phyloP scores from a whole-genome alignment of 2,888 invertebrate genomes.

The Caenorhabditis drosophilae region DNA sequence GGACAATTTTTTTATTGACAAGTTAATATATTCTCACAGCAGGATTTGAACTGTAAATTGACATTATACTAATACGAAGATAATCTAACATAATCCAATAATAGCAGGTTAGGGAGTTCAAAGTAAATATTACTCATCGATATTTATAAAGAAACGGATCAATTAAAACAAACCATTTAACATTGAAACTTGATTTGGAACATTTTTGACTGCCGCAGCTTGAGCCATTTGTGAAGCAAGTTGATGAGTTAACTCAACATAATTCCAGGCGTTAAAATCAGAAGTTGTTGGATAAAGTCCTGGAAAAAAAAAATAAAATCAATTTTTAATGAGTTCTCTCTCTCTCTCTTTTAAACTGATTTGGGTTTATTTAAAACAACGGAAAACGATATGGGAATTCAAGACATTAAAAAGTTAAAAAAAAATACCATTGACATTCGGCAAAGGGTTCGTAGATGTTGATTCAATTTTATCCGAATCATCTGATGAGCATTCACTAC shows the following conservation, averaged over 20 bases:
- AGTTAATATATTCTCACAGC: neutral
- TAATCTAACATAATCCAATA: neutral
- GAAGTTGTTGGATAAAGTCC: conserved; percentile 6
- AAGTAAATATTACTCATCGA: no score
- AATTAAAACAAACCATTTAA: conserved; percentile 11
- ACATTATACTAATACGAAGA: neutral
- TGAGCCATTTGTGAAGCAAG: conserved; percentile 44
- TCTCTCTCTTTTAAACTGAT: no score
- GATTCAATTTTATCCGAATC: conserved; percentile 8
- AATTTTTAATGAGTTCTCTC: no score
- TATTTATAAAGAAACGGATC: neutral
- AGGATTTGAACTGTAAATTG: neutral
- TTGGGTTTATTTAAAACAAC: no score
- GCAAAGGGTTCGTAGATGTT: neutral
- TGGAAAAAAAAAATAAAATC: neutral
- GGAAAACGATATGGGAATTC: no score
- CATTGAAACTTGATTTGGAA: conserved; percentile 18
- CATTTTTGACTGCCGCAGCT: conserved; percentile 5
- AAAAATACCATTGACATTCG: neutral
- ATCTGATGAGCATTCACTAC: conserved; percentile 20
- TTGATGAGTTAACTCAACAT: conserved; percentile 33
- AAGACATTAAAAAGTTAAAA: neutral
- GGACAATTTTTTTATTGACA: neutral
- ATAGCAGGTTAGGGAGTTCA: neutral
- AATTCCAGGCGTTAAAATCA: conserved; percentile 30